Percentiles rank a stretch among this genome's conserved stretches.
These are phyloP conservation scores for Apodemia hepburni DNA, from an alignment of 2,888 invertebrate species.

Conservation along the genomic window DNA sequence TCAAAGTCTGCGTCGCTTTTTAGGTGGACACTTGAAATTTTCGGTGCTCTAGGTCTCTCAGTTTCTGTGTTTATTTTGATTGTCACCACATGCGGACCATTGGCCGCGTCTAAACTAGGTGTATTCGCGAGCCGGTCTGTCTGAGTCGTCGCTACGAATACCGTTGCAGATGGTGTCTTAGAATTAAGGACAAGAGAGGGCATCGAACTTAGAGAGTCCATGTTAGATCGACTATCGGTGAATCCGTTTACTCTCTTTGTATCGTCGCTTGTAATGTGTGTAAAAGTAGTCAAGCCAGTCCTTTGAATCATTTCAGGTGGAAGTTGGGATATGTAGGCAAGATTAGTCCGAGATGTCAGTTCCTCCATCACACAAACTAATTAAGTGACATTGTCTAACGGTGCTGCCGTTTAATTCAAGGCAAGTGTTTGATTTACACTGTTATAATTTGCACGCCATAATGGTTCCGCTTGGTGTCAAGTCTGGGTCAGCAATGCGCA, in stretches of 20 bases:
- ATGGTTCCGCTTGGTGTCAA: conserved; percentile 69
- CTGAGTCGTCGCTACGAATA: conserved; percentile 76
- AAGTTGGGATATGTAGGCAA: conserved; percentile 77
- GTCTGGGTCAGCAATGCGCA: conserved; percentile 66
- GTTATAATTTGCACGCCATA: conserved; percentile 71
- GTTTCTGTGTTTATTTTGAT: conserved; percentile 84
- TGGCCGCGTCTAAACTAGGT: conserved; percentile 63
- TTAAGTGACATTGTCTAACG: conserved; percentile 69
- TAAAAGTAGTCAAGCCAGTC: conserved; percentile 63
- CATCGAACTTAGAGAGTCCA: conserved; percentile 74
- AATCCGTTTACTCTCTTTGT: conserved; percentile 53
- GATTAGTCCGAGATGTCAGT: conserved; percentile 63
- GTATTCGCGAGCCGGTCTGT: conserved; percentile 70
- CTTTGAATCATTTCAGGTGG: conserved; percentile 78
- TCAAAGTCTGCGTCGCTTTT: conserved; percentile 71
- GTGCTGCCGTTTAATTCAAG: conserved; percentile 58
- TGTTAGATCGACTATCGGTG: conserved; percentile 49
- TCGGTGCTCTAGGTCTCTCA: conserved; percentile 70
- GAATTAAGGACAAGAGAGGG: conserved; percentile 79
- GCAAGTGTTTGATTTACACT: conserved; percentile 61
- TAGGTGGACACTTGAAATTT: conserved; percentile 72
- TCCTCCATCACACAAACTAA: conserved; percentile 75
- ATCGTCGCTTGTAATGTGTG: conserved; percentile 64
- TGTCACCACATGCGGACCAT: conserved; percentile 83
- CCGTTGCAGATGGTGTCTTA: conserved; percentile 74